phyloP scores from a whole-genome alignment of 2,888 invertebrate genomes.

The Ellobium chinense region DNA sequence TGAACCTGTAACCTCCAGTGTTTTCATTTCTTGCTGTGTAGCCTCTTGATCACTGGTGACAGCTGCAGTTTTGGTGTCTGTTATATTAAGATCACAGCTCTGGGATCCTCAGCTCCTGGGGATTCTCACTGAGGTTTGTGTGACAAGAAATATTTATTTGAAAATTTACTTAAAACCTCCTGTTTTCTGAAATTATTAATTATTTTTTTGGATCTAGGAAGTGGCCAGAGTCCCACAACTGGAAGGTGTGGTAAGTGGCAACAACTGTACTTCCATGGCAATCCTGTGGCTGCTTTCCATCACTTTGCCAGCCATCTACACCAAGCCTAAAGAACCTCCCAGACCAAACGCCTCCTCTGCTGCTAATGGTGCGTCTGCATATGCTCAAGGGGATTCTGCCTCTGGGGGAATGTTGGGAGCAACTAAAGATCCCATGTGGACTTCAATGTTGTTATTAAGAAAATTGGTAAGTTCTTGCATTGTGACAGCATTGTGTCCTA shows the following conservation, averaged over 20 bases:
- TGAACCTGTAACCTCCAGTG: too few species aligned
- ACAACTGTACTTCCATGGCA: slow-evolving; percentile 66
- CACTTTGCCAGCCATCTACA: slow-evolving; percentile 71
- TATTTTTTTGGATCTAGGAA: slow-evolving; percentile 53
- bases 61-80: too few species aligned
- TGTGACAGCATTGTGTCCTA: too few species aligned
- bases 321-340: slow-evolving; percentile 49
- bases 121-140: too few species aligned
- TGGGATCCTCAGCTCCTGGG: too few species aligned
- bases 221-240: slow-evolving; percentile 65
- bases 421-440: slow-evolving; percentile 63
- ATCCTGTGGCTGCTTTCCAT: slow-evolving; percentile 75
- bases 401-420: background rate
- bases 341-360: slow-evolving; percentile 9
- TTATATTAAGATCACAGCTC: too few species aligned
- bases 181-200: too few species aligned
- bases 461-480: slow-evolving; percentile 56
- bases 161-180: too few species aligned
- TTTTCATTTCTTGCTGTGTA: too few species aligned
- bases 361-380: slow-evolving; percentile 14
- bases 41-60: too few species aligned
- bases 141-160: too few species aligned
- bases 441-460: slow-evolving; percentile 61
- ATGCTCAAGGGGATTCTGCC: too few species aligned
- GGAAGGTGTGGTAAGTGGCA: slow-evolving; percentile 64